Evolutionary conservation across 2,888 invertebrate species (phyloP), one percentile per base, ranked within the genome.

Genomic region (Latrodectus hesperus): DNA sequence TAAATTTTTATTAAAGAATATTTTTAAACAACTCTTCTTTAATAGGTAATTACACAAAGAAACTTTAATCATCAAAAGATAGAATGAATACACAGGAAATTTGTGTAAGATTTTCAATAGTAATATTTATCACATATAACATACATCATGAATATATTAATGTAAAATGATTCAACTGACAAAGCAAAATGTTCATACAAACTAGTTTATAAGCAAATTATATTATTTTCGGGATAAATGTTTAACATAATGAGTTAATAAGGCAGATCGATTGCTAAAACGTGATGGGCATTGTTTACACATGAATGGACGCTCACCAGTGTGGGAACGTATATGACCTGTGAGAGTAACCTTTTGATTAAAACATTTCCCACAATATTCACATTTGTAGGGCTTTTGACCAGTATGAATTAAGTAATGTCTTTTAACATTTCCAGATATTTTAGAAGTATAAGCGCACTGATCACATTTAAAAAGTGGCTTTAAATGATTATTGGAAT

Each of bases 341-440:
- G 53, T 72, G 22, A 87, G 73, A 16, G 86, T 87, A 10, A 81
- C 81, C n/a, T 87, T 87, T 51, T 81, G 86, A 51, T 81, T 87
- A 60, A 81, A 87, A 17, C 76, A 72, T 72, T 87, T 87, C 1
- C 76, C 64, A 67, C 86, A 87, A 77, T 76, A 87, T 16, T 17
- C 22, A 12, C 86, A 87, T 49, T 12, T 52, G 67, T 72, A 87
- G n/a, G 86, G 86, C 22, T 70, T 60, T 17, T 77, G 72, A 4
- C 81, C 81, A 51, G 86, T 81, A 72, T 87, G 86, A 55, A 81
- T 87, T 12, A 87, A 22, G n/a, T 81, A 81, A 73, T 87, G 86
- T 67, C 86, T 76, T 38, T 87, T 87, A 6, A 87, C 53, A 71
- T 87, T 87, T 11, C 75, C 49, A 0, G 49, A 49, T 49, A 72